Evolutionary conservation across 2,797 vertebrate species (phyloP).

Genomic region (Synaphobranchus kaupii): DNA sequence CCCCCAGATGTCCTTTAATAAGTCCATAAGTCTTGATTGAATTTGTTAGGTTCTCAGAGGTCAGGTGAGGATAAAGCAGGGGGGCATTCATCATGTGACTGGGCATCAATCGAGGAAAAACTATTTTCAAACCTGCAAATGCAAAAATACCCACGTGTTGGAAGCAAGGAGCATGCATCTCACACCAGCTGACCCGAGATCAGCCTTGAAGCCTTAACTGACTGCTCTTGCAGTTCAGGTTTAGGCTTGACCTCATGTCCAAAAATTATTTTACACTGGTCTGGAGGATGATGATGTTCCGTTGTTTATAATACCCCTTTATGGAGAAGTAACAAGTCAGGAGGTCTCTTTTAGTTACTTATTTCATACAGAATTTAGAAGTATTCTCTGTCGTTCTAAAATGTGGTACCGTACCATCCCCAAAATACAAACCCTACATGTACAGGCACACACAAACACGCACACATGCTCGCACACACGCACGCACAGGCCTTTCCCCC

Average conservation of each 20-base stretch:
- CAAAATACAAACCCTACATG: background rate
- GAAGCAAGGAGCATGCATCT: constrained; percentile 19
- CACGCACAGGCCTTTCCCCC: background rate
- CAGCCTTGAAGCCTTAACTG: no score
- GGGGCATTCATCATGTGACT: constrained; percentile 7
- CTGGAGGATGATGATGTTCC: no score
- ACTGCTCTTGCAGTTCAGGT: no score
- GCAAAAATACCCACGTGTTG: background rate
- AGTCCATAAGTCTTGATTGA: background rate
- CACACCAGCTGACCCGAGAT: background rate
- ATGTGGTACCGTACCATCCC: no score
- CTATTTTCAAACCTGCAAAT: background rate
- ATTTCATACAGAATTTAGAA: no score
- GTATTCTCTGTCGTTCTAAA: no score
- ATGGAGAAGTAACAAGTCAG: no score
- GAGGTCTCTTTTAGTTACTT: no score
- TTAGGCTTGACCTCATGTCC: no score
- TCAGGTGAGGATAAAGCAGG: constrained; percentile 6
- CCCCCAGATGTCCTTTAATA: background rate
- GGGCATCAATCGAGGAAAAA: background rate
- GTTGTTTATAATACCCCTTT: no score
- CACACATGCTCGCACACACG: background rate
- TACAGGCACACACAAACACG: background rate
- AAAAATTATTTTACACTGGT: no score
- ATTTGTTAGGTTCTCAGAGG: background rate